Conservation (phyloP, 2,888 invertebrate species). For the Drosophila pegasa region DNA sequence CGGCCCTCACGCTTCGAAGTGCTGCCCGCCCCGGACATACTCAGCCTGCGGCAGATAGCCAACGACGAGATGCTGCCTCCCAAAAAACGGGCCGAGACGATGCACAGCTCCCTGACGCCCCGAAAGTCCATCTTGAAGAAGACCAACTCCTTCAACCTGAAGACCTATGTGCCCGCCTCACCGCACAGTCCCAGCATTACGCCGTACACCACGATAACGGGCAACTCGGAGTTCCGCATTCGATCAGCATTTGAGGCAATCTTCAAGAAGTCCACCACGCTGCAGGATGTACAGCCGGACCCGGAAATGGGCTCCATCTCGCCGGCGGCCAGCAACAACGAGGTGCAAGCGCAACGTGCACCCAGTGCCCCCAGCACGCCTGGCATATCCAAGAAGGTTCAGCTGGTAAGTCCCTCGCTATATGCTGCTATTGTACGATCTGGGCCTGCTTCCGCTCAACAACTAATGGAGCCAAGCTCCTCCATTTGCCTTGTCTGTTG, state of each 20-base stretch:
- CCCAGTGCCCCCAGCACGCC: slow-evolving; percentile 87
- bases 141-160: slow-evolving; percentile 94
- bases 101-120: slow-evolving; percentile 86
- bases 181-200: slow-evolving; percentile 87
- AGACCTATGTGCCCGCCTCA: slow-evolving; percentile 87
- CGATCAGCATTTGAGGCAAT: slow-evolving; percentile 96
- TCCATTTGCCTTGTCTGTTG: slow-evolving; percentile 23
- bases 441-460: slow-evolving; percentile 10
- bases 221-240: slow-evolving; percentile 94
- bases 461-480: slow-evolving; percentile 16
- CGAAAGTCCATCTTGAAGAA: slow-evolving; percentile 97
- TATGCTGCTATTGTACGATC: background rate
- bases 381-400: slow-evolving; percentile 94
- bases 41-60: slow-evolving; percentile 86
- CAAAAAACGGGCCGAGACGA: slow-evolving; percentile 82
- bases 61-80: slow-evolving; percentile 85
- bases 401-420: slow-evolving; percentile 88
- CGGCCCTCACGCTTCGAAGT: slow-evolving; percentile 92
- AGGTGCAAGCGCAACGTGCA: slow-evolving; percentile 82
- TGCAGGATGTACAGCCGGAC: slow-evolving; percentile 92
- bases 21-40: slow-evolving; percentile 92
- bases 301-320: slow-evolving; percentile 87
- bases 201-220: slow-evolving; percentile 94
- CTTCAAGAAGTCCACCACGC: slow-evolving; percentile 93
- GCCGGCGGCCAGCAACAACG: slow-evolving; percentile 83